Base-by-base conservation (phyloP, 2,113 vertebrate species). In the Melanostigma gelatinosum region DNA sequence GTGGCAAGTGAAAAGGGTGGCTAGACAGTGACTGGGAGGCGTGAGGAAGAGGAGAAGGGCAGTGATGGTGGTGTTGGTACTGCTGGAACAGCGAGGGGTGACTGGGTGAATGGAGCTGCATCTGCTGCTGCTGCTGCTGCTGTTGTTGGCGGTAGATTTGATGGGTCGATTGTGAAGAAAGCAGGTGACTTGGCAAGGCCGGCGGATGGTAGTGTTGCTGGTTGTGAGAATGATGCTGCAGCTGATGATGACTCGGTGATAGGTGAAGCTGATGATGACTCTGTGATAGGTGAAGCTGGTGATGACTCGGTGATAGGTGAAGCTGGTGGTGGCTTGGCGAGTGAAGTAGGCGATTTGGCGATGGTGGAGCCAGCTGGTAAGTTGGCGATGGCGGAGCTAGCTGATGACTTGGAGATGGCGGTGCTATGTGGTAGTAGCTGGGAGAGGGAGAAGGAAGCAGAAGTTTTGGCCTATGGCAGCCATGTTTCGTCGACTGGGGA, bases 361-460 rank as follows among this genome's bases (percentile, higher is more conserved):
- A 85, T 4, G 74, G 85, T 3, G 87, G 79, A 6, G 55, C 64
- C 70, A 83, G 62, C 4, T 89, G 88, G 72, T 72, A 82, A 9
- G 65, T 77, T 0, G 89, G 76, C 1, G 88, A 91, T 0, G 85
- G 87, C 0, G 79, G 82, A 15, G 57, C 79, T 0, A 90, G 71
- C 20, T 91, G 91, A 69, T 80, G 85, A 80, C 72, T 80, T 18
- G 87, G 82, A 29, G 90, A 86, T 0, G 76, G 29, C 0, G 88
- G 77, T 3, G 92, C 87, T 67, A 94, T 92, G 79, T 94, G 93
- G 72, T 93, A 94, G 79, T 92, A 94, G 84, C 93, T 94, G 0
- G 93, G 93, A 24, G 92, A 91, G 0, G 92, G 92, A 52, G 93
- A 89, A 1, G 74, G 92, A 62, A 90, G 84, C 52, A 87, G 75